Base-by-base conservation (phyloP, 2,888 invertebrate species). In the Heterodera filipjevi region DNA sequence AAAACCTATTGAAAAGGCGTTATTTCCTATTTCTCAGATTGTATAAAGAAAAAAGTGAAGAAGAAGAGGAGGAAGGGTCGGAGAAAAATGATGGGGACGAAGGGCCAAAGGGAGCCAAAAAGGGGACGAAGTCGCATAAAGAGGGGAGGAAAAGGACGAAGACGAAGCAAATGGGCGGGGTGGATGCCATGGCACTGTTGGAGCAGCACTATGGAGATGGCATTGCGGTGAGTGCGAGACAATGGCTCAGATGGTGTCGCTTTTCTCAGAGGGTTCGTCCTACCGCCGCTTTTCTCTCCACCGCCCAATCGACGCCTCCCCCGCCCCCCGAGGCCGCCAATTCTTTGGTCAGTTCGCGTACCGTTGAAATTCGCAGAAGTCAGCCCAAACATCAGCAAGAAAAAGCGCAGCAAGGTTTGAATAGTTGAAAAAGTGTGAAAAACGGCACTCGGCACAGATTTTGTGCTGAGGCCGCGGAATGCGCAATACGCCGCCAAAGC, bases 181-280 rank as follows among this genome's bases (percentile, higher is more conserved):
- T 75, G 66, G 68, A 75, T 27, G 75, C 75, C 44, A 75, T 75
- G 75, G 75, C 66, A 59, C n/a, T 75, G 44, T 35, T 75, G 46
- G 75, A 75, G 33, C 39, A 75, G 68, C 75, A 75, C 30, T 75
- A 75, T 46, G 75, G 64, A 1, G 30, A 53, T 19, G 30, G 66
- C 44, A 75, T 75, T 66, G 75, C 66, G 46, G 59, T 59, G 59
- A 59, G 59, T 59, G 59, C 19, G 59, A 32, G 33, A 12, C 68
- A 30, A 10, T 16, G 30, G 35, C 12, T 14, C 8, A 59, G 27
- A 59, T 2, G 59, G 6, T 10, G 5, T 1, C 6, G 27, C 10
- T 30, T 59, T 10, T 59, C 8, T n/a, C 59, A 59, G 59, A 59
- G 59, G 27, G 6, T 27, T 27, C 59, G 59, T 59, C 59, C 59